phyloP scores from a whole-genome alignment of 2,888 invertebrate genomes.

The Saturnia japonica region DNA sequence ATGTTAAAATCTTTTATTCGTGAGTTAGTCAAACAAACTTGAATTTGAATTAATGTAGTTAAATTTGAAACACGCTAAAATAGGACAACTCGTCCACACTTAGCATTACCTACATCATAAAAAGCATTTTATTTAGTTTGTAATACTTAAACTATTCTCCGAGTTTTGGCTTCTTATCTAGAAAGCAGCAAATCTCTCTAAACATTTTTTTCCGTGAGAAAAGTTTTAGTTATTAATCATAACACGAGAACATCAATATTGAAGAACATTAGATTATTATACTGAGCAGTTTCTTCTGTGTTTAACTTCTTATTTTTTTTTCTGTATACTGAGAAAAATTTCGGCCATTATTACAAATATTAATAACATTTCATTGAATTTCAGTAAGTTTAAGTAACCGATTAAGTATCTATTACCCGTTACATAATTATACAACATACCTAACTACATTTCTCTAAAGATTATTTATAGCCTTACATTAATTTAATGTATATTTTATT shows the following conservation, averaged over 20 bases:
- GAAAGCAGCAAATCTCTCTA: neutral
- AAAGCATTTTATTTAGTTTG: neutral
- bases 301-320: neutral
- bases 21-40: neutral
- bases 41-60: neutral
- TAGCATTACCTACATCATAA: neutral
- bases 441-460: neutral
- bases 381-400: neutral
- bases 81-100: neutral
- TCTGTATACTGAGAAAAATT: neutral
- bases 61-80: neutral
- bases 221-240: neutral
- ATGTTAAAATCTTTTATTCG: neutral
- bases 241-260: neutral
- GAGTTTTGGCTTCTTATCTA: neutral
- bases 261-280: neutral
- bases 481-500: neutral
- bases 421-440: neutral
- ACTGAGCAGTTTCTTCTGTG: neutral
- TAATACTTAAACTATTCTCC: neutral
- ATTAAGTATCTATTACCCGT: too few species aligned
- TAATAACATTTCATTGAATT: neutral
- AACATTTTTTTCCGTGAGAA: neutral
- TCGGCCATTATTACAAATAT: neutral
- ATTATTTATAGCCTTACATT: neutral